Percentiles rank a stretch among this genome's conserved stretches.
phyloP scores from a whole-genome alignment of 2,888 invertebrate genomes.

The Archips xylosteana region DNA sequence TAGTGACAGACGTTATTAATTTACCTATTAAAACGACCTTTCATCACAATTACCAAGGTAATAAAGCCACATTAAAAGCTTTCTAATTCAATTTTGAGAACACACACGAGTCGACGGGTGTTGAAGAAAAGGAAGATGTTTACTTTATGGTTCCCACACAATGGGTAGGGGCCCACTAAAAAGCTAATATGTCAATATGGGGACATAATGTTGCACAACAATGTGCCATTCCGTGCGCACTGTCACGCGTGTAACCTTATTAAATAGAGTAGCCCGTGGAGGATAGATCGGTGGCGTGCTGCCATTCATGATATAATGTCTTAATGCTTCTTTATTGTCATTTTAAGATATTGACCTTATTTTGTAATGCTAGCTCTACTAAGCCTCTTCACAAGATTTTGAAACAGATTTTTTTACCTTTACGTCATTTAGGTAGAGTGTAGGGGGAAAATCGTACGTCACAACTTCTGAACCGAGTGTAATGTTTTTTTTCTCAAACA shows the following conservation, averaged over 20 bases:
- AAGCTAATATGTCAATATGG: constrained; percentile 77
- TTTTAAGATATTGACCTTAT: constrained; percentile 39
- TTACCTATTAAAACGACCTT: constrained; percentile 42
- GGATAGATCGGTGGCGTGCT: constrained; percentile 70
- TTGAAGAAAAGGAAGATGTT: constrained; percentile 43
- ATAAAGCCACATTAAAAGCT: constrained; percentile 58
- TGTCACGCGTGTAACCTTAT: constrained; percentile 78
- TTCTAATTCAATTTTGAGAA: constrained; percentile 60
- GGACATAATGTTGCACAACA: constrained; percentile 74
- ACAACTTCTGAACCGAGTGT: background rate
- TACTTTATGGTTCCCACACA: constrained; percentile 56
- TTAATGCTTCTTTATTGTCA: constrained; percentile 41
- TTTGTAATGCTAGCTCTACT: constrained; percentile 19
- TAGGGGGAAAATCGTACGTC: background rate
- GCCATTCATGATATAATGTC: constrained; percentile 47
- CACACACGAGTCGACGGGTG: constrained; percentile 46
- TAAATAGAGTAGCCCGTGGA: constrained; percentile 71
- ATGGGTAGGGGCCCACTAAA: constrained; percentile 64
- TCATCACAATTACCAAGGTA: constrained; percentile 49
- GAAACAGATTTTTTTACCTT: background rate
- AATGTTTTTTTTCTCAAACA: too few relatives aligned
- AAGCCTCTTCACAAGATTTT: background rate
- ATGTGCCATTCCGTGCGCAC: constrained; percentile 62
- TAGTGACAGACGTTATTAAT: constrained; percentile 50
- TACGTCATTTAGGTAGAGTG: background rate